Conservation (phyloP, 1,140 invertebrate species). For the Drosophila asahinai region DNA sequence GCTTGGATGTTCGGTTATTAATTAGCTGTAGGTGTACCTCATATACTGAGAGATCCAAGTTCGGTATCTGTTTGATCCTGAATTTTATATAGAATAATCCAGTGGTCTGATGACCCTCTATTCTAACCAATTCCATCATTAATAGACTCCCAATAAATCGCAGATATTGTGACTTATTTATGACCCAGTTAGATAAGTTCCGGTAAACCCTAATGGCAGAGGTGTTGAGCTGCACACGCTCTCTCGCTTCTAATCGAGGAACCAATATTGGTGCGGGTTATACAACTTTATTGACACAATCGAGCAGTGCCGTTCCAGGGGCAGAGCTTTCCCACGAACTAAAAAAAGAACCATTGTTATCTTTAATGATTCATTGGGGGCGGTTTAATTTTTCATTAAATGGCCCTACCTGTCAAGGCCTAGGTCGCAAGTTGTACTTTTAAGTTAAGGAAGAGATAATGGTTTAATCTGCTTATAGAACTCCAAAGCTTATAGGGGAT, state of each 20-base stretch:
- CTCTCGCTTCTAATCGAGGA: constrained; percentile 6
- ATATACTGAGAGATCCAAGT: background rate
- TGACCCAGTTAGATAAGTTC: constrained; percentile 49
- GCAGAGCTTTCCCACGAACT: constrained; percentile 3
- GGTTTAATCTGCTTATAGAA: constrained; percentile 11
- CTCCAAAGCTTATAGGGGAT: background rate
- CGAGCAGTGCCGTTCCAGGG: constrained; percentile 2
- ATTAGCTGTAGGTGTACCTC: background rate
- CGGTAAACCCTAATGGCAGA: background rate
- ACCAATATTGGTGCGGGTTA: constrained; percentile 16
- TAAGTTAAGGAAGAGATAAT: background rate
- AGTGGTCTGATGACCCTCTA: background rate
- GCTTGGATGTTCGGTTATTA: background rate
- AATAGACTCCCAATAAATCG: background rate
- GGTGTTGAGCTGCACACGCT: background rate
- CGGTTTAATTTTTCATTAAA: background rate
- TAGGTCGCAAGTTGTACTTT: constrained; percentile 1
- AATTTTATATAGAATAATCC: background rate
- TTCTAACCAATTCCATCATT: background rate
- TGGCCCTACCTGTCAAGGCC: background rate
- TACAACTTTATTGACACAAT: constrained; percentile 29
- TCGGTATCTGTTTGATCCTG: background rate
- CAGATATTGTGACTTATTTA: constrained; percentile 12
- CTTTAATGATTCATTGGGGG: constrained; percentile 6
- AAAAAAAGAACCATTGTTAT: constrained; percentile 5